Base-by-base conservation (phyloP, 2,113 vertebrate genomes). In the Reinhardtius hippoglossoides region DNA sequence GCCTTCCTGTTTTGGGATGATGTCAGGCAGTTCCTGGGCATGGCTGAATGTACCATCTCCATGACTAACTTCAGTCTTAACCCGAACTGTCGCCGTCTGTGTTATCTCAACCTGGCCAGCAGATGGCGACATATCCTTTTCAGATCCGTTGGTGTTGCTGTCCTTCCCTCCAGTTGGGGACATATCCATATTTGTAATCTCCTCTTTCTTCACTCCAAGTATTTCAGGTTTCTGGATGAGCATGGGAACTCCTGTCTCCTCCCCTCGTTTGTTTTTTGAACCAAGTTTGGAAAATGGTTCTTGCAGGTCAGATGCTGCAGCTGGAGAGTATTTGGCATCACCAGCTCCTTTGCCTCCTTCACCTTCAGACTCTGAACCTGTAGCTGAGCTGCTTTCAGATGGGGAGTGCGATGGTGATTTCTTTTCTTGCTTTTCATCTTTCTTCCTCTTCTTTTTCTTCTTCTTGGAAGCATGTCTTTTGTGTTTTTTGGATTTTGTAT, bases 381-480 rank as follows among this genome's bases (percentile, higher is more conserved):
- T 93, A 26, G 85, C 92, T 9, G 94, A 94, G 67, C 92, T 94
- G 80, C 92, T 94, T 24, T 88, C 92, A 83, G 95, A 94, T 80
- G 90, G 91, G 60, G 95, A 94, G 54, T 80, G 94, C 88, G 96
- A 95, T 79, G 90, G 90, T 27, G 96, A 95, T 86, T 89, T 93
- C 78, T 92, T 94, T 52, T 84, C 92, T 55, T 92, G 91, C 73
- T 93, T 94, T 79, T 94, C 93, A 57, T 94, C 94, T 61, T 94
- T 95, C 78, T 89, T 93, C 69, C 9, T 93, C 72, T 93, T 94
- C 81, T 95, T 95, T 59, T 93, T 95, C 84, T 95, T 95, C 86
- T 95, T 95, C 75, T 95, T 95, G 7, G 87, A 87, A 37, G 84
- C 73, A 62, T 92, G 94, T 68, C 78, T 93, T 90, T 94, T 95